Percentiles rank a stretch among this genome's conserved stretches.
These are phyloP conservation scores for Drosophila nr. perissopoda DNA, from an alignment of 2,888 invertebrate species.

Conservation along the genomic window DNA sequence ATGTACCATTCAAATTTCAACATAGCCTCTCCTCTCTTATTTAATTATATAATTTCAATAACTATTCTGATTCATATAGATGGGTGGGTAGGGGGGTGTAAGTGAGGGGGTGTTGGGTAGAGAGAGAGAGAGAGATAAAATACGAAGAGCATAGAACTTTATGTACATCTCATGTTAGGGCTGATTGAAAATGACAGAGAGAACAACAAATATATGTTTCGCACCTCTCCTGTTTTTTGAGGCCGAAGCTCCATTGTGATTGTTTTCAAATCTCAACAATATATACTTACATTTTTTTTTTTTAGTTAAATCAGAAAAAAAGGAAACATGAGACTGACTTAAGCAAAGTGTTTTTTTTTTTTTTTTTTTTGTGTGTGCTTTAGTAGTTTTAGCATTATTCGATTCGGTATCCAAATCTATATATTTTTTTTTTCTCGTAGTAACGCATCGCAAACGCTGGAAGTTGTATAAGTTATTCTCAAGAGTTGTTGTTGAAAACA, in stretches of 20 bases:
- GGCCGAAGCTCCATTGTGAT: neutral
- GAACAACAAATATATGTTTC: neutral
- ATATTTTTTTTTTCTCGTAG: neutral
- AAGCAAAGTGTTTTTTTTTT: neutral
- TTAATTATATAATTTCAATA: conserved; percentile 6
- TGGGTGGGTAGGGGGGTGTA: neutral
- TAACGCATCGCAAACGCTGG: neutral
- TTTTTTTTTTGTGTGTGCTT: neutral
- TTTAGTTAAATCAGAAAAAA: neutral
- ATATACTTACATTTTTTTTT: neutral
- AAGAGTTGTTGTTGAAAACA: neutral
- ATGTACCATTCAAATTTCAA: neutral
- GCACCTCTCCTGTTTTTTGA: neutral
- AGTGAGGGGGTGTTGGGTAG: neutral
- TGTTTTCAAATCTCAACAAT: neutral
- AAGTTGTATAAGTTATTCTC: neutral
- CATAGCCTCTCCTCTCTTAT: conserved; percentile 3
- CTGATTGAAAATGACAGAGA: neutral
- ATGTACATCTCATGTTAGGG: neutral
- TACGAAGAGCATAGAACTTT: neutral
- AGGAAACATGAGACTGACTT: neutral
- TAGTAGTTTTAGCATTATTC: neutral
- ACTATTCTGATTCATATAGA: conserved; percentile 9
- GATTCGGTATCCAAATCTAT: conserved; percentile 8
- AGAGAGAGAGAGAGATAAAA: neutral